These are phyloP conservation scores for Stichodactyla helianthus DNA, from an alignment of 64 coral and sea anemone genomes.

Conservation along the genomic window DNA sequence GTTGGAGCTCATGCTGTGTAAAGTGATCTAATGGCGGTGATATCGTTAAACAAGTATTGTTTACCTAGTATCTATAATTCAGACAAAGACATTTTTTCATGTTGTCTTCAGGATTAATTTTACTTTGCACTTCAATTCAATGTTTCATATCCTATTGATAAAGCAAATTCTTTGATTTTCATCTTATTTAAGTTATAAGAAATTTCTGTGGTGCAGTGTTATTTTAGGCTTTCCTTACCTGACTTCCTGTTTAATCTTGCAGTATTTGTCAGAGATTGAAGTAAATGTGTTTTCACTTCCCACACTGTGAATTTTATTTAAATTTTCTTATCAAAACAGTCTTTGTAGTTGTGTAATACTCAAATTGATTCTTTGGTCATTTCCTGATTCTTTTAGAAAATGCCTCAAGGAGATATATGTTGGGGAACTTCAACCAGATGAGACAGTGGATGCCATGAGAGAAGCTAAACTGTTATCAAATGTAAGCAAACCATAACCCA, in stretches of 20 bases:
- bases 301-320: too few species aligned
- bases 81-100: neutral
- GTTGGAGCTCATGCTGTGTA: neutral
- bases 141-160: neutral
- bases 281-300: too few species aligned
- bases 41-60: neutral
- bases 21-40: neutral
- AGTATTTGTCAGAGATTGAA: too few species aligned
- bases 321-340: neutral
- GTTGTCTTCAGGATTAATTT: neutral
- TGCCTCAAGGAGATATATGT: conserved; percentile 92
- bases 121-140: neutral
- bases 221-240: too few species aligned
- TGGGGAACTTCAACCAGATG: conserved; percentile 87
- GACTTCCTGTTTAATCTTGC: too few species aligned
- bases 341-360: neutral
- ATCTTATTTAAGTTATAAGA: neutral
- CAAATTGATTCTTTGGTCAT: neutral
- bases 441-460: conserved; percentile 92
- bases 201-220: too few species aligned
- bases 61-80: neutral
- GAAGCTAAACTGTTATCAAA: conserved; percentile 77
- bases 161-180: neutral
- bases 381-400: conserved; percentile 54
- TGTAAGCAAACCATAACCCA: conserved; percentile 15